Evolutionary conservation across 2,888 invertebrate species (phyloP), one percentile per base, ranked within the genome.

Genomic region (Caenorhabditis sp.): DNA sequence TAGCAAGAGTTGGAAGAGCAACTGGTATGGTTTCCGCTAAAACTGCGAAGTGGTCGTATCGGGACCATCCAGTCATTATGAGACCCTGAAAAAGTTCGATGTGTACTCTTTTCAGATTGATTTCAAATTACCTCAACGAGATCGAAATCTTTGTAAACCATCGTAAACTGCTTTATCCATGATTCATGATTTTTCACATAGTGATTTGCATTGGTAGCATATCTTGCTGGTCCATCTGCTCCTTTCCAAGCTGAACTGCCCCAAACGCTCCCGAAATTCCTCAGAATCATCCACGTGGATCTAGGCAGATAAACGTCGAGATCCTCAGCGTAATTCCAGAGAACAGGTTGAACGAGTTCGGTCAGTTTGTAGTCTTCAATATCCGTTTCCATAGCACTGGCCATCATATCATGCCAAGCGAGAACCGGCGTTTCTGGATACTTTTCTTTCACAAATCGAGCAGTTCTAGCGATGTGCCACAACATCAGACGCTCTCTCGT

Each of bases 171-270:
- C 10, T 87, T 80, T 19, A 92, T 85, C 94, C 94, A 94, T 6
- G 92, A 88, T 54, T 93, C 88, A 80, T 94, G 93, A 90, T 94
- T 94, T 66, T 92, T 92, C 22, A 93, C 84, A 86, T 94, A 94
- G 84, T 93, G 93, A 51, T 90, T 87, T 10, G 93, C 92, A 85
- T 93, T 93, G 2, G 93, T 93, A 58, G 92, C 89, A 84, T 90
- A 92, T 74, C 92, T 69, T 1, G 86, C 85, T 8, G 93, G 90
- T 22, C 94, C 94, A 72, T 94, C 94, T 4, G 94, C 94, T 24
- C 92, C 95, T 92, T 95, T 95, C 92, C 94, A 95, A 0, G 95
- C 95, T 3, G 95, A 95, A 1, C 95, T 95, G 2, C 95, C 94
- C 95, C 95, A 95, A 10, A 95, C 94, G 0, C 94, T 94, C 5